phyloP scores from a whole-genome alignment of 2,888 invertebrate species.

The Lasioglossum zephyrum region DNA sequence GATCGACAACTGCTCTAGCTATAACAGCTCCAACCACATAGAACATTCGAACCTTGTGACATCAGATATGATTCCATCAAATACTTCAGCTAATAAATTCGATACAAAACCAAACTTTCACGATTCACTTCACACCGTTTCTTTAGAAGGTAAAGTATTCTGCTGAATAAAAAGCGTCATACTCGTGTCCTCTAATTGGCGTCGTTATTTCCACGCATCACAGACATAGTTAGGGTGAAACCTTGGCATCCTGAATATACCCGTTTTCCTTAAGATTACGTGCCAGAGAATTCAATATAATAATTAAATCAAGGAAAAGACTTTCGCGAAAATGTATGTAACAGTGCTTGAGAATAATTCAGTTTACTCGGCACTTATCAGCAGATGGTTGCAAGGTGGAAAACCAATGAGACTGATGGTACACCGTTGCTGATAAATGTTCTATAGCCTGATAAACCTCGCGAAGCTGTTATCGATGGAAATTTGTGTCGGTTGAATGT shows the following conservation, averaged over 20 bases:
- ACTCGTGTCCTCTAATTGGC: neutral
- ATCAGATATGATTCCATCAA: neutral
- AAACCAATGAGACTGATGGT: neutral
- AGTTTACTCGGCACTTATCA: neutral
- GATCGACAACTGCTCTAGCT: slow-evolving; percentile 3
- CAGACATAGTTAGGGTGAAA: neutral
- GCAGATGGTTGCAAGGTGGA: neutral
- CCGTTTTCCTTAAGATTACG: neutral
- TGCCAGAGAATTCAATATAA: neutral
- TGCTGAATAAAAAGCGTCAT: neutral
- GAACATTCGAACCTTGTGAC: neutral
- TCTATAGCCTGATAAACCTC: neutral
- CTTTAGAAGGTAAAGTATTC: neutral
- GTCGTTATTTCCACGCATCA: neutral
- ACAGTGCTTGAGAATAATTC: neutral
- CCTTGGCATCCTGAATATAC: neutral
- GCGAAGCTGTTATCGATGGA: neutral
- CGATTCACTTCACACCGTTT: neutral
- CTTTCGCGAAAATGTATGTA: rapidly evolving
- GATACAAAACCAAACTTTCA: neutral
- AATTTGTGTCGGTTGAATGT: neutral
- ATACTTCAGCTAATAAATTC: neutral
- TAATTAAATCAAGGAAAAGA: neutral
- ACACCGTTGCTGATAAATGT: too few relatives aligned
- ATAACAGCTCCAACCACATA: neutral